These are phyloP conservation scores for Nomada fucata DNA, from an alignment of 2,888 invertebrate genomes.

Conservation along the genomic window DNA sequence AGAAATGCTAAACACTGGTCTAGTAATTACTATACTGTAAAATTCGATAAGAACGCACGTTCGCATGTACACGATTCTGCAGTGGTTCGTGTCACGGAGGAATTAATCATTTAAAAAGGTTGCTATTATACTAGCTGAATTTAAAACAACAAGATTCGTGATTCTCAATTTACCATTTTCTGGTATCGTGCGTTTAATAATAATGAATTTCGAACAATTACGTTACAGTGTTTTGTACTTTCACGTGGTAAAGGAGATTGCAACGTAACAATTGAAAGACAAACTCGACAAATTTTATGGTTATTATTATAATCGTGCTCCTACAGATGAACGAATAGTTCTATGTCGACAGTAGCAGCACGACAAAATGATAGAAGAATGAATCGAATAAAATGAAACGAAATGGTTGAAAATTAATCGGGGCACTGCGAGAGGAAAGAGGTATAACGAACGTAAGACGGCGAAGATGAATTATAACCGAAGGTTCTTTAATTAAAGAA, in stretches of 20 bases:
- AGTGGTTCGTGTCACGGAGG: constrained; percentile 9
- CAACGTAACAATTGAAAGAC: too few relatives aligned
- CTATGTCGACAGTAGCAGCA: constrained; percentile 33
- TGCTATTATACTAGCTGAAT: constrained; percentile 1
- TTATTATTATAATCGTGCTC: too few relatives aligned
- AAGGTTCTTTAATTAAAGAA: constrained; percentile 82
- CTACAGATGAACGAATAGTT: too few relatives aligned
- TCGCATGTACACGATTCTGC: too few relatives aligned
- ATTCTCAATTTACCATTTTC: not conserved
- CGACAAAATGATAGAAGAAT: constrained; percentile 21
- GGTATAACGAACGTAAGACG: constrained; percentile 56
- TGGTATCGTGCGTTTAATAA: not conserved
- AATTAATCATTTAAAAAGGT: constrained; percentile 25
- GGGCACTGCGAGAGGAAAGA: not conserved
- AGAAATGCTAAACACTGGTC: not conserved
- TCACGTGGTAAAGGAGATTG: too few relatives aligned
- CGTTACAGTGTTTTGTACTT: not conserved
- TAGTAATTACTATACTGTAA: not conserved
- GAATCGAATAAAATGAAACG: constrained; percentile 20
- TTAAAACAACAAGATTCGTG: not conserved
- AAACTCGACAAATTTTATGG: not conserved
- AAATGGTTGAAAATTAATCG: constrained; percentile 31
- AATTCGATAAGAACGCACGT: not conserved
- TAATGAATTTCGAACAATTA: not conserved
- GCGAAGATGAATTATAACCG: constrained; percentile 81